These are phyloP conservation scores for Antedon mediterranea DNA, from an alignment of 53 echinoderm and acorn worm species.

Conservation along the genomic window DNA sequence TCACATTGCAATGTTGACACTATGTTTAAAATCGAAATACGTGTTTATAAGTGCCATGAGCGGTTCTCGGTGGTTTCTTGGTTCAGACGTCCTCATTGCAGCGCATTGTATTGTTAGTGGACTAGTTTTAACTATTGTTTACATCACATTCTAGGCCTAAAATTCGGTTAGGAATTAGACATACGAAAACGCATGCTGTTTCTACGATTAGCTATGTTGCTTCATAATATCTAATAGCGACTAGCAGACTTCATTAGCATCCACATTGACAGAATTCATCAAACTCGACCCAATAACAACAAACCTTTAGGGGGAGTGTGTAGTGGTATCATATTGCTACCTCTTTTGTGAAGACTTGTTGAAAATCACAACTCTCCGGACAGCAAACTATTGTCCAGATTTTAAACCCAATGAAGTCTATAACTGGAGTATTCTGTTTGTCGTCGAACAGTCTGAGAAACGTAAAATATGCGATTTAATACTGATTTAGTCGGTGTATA, in stretches of 20 bases:
- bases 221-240: not conserved
- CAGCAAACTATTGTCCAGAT: not conserved
- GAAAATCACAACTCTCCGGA: not conserved
- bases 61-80: not conserved
- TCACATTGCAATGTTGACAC: not conserved
- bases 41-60: not conserved
- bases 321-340: not conserved
- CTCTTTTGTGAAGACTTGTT: not conserved
- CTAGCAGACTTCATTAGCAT: not conserved
- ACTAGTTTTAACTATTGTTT: not conserved
- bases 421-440: not conserved
- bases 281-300: not conserved
- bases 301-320: not conserved
- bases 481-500: not conserved
- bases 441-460: not conserved
- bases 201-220: not conserved
- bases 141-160: not conserved
- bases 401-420: not conserved
- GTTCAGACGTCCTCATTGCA: not conserved
- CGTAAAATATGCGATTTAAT: not conserved
- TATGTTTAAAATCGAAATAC: not conserved
- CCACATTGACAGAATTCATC: not conserved
- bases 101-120: not conserved
- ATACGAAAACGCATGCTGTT: not conserved
- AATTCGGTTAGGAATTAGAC: not conserved